A percentile compares a stretch with the other conserved stretches of the same genome.
These are phyloP conservation scores for Callipepla californica DNA, from an alignment of 2,113 vertebrate genomes.

Conservation along the genomic window DNA sequence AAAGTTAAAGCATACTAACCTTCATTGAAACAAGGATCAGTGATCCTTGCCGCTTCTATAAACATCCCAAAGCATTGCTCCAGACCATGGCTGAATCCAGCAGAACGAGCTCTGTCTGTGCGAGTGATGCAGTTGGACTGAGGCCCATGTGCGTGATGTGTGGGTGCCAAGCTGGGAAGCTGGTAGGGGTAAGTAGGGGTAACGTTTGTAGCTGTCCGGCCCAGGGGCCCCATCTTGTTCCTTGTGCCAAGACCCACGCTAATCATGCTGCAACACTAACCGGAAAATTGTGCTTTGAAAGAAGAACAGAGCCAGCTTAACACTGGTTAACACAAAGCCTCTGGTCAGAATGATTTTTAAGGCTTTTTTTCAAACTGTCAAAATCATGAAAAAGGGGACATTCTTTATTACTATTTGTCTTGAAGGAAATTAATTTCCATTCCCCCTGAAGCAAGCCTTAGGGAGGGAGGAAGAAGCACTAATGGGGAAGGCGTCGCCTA, in stretches of 20 bases:
- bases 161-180: not conserved
- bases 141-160: not conserved
- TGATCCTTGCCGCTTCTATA: not conserved
- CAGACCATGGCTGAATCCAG: not conserved
- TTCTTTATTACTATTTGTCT: constrained; percentile 39
- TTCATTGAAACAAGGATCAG: not conserved
- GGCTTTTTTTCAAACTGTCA: constrained; percentile 42
- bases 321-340: constrained; percentile 3
- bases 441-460: constrained; percentile 1
- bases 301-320: constrained; percentile 7
- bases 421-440: constrained; percentile 54
- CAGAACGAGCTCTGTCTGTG: accelerated
- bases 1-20: not conserved
- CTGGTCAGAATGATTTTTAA: constrained; percentile 41
- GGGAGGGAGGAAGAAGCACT: constrained; percentile 47
- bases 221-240: not conserved
- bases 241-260: not conserved
- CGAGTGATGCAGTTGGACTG: not conserved
- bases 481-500: constrained; percentile 56
- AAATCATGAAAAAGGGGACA: not conserved
- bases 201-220: constrained; percentile 22
- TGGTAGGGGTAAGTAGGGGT: not conserved
- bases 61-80: not conserved
- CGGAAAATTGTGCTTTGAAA: not conserved
- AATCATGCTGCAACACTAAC: not conserved